These are phyloP conservation scores for Limanda limanda DNA, from an alignment of 2,113 vertebrate genomes.

Conservation along the genomic window DNA sequence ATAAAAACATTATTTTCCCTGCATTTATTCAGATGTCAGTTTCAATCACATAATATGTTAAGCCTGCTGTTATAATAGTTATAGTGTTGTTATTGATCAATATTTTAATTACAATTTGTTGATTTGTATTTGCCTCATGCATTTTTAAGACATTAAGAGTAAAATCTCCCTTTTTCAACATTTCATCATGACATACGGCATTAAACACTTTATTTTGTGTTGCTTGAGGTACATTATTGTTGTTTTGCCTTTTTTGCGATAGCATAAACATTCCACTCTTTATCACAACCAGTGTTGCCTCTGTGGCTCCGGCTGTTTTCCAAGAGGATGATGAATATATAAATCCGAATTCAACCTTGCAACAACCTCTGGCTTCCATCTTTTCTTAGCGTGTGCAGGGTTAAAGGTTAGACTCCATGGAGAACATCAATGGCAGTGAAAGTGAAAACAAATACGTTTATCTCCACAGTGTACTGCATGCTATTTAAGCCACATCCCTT, in stretches of 20 bases:
- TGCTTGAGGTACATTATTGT: background rate
- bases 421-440: constrained; percentile 7
- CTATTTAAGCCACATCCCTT: constrained; percentile 25
- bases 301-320: background rate
- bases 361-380: background rate
- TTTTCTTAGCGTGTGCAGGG: background rate
- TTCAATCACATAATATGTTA: no score
- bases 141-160: background rate
- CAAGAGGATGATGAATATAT: background rate
- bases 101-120: no score
- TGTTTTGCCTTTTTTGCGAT: no score
- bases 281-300: background rate
- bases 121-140: no score
- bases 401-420: constrained; percentile 12
- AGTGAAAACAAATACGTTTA: constrained; percentile 10
- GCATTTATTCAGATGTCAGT: no score
- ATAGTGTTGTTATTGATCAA: no score
- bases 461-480: background rate
- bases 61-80: no score
- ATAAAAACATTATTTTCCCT: no score
- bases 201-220: background rate
- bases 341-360: background rate
- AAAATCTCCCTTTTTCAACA: no score
- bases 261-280: no score
- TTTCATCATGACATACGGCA: background rate